Evolutionary conservation across 2,797 vertebrate genomes (phyloP).

Genomic region (Pseudochaenichthys georgianus): DNA sequence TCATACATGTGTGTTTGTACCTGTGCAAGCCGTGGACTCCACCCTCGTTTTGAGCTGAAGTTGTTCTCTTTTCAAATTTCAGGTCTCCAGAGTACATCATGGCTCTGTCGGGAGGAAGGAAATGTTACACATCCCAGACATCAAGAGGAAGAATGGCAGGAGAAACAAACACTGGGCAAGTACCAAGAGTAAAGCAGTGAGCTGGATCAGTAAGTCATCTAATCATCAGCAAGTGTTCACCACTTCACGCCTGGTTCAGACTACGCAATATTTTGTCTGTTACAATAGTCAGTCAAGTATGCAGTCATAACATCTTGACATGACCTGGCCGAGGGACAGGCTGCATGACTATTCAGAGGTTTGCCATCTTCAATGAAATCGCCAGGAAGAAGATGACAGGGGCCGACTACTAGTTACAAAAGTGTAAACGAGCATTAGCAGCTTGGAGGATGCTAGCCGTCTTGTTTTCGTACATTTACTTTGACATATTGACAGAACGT

Average conservation of each 20-base stretch:
- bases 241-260: no score
- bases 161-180: not conserved
- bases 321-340: no score
- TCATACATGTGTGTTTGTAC: slow-evolving; percentile 75
- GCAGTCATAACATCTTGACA: no score
- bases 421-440: no score
- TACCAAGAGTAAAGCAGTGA: not conserved
- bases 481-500: no score
- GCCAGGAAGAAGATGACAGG: no score
- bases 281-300: no score
- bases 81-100: slow-evolving; percentile 99
- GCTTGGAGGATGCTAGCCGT: no score
- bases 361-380: no score
- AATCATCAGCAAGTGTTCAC: not conserved
- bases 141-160: not conserved
- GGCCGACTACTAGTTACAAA: no score
- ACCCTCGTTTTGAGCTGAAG: slow-evolving; percentile 95
- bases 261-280: not conserved
- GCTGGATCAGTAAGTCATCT: not conserved
- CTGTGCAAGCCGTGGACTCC: slow-evolving; percentile 97
- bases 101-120: slow-evolving; percentile 81
- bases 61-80: slow-evolving; percentile 97
- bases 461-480: no score
- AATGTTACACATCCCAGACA: not conserved
- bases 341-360: no score